Evolutionary conservation across 2,113 vertebrate species (phyloP).

Genomic region (Todiramphus saurophagus): DNA sequence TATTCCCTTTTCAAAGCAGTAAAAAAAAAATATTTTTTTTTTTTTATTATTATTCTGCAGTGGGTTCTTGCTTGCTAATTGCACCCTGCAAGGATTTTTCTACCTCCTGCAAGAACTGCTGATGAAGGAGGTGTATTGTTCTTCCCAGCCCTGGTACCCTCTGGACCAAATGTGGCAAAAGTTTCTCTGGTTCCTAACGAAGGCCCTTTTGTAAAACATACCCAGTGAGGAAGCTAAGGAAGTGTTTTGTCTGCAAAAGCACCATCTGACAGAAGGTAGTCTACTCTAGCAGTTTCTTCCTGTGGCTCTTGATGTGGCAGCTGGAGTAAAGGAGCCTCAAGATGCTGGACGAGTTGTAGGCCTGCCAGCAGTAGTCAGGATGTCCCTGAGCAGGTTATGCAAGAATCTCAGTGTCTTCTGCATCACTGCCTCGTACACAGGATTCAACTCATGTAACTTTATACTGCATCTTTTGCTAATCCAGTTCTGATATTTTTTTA

Average conservation of each 20-base stretch:
- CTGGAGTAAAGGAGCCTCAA: background rate
- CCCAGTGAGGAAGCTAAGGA: background rate
- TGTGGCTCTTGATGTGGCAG: rapidly evolving
- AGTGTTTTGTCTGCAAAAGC: background rate
- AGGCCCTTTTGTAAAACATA: background rate
- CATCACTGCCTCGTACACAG: background rate
- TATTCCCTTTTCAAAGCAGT: background rate
- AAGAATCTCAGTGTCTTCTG: background rate
- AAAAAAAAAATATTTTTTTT: background rate
- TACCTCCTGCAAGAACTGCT: background rate
- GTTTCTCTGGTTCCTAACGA: background rate
- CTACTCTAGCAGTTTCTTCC: background rate
- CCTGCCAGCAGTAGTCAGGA: background rate
- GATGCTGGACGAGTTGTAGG: background rate
- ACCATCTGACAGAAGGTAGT: background rate
- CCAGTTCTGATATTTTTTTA: background rate
- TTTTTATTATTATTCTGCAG: background rate
- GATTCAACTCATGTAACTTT: background rate
- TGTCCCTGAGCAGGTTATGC: background rate
- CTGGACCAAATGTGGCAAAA: background rate
- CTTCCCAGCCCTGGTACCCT: background rate
- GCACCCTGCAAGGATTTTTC: background rate
- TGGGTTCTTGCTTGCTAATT: background rate
- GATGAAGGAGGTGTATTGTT: background rate
- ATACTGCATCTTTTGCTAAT: background rate